A percentile compares a stretch with the other conserved stretches of the same genome.
These are phyloP conservation scores for Neomorphus geoffroyi DNA, from an alignment of 2,797 vertebrate genomes.

Conservation along the genomic window DNA sequence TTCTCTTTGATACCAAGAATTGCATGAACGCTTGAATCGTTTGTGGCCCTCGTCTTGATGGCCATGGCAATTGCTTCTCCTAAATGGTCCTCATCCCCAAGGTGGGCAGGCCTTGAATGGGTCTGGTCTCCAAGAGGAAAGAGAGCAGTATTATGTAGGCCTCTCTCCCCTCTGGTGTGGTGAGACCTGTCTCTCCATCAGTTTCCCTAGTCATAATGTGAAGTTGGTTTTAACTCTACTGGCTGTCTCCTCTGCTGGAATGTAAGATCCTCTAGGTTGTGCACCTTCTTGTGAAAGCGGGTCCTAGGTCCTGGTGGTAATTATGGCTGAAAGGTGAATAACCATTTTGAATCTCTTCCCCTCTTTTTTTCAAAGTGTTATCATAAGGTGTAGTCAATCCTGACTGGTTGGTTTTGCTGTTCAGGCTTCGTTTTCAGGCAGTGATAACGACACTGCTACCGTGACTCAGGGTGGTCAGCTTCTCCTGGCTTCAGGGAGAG, in stretches of 20 bases:
- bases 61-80: not conserved
- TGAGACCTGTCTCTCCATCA: not conserved
- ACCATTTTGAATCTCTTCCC: not conserved
- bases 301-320: not conserved
- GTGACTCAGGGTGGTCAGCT: not conserved
- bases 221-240: not conserved
- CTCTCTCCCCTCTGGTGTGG: not conserved
- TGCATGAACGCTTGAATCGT: not conserved
- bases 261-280: not conserved
- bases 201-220: not conserved
- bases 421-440: not conserved
- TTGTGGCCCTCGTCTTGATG: not conserved
- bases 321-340: not conserved
- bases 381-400: not conserved
- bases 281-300: not conserved
- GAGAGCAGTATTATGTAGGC: rapidly evolving
- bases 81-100: not conserved
- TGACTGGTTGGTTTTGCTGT: not conserved
- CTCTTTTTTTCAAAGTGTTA: not conserved
- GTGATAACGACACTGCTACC: rapidly evolving
- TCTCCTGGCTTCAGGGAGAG: not conserved
- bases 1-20: not conserved
- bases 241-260: not conserved
- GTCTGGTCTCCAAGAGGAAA: not conserved
- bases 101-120: not conserved